Base-by-base conservation (phyloP, 2,888 invertebrate species). In the Laothoe populi region DNA sequence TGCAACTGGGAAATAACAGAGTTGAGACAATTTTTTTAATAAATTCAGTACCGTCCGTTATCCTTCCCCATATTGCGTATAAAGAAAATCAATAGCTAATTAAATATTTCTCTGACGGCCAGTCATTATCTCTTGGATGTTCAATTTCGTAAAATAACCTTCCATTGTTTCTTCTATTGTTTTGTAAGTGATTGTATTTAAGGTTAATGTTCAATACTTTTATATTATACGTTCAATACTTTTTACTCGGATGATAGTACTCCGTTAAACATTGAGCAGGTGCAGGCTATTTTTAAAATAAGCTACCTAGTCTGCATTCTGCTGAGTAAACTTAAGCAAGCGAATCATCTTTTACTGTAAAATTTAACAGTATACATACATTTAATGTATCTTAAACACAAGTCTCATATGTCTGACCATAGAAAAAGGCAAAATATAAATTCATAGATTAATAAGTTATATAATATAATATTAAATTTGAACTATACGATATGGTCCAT, bases 221-320 rank as follows among this genome's bases (percentile, higher is more conserved):
- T 40, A 40, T n/a, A 48, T 1, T 1, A 26, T 1, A 13, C 1
- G 5, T 10, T 23, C 7, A 31, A 31, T 5, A 8, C 31, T 23
- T 24, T 48, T n/a, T n/a, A 13, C 23, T 13, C 19, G n/a, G 38
- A 57, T 57, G 16, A 38, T 38, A 57, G 38, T 21, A 19, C 13
- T 31, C 5, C 1, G 5, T 38, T 57, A 10, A n/a, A 40, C 7
- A 42, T 5, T 5, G 23, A 35, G 35, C 53, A 53, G 53, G 35
- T 53, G 53, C 53, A 35, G 8, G 31, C 53, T 53, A 53, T 53
- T 53, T 53, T 19, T 35, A 53, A 26, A 26, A 49, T 8, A 53
- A 11, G 5, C 10, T 31, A 13, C 31, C 26, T 4, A 31, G 11
- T 11, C 31, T 35, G 4, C 19, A 3, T 31, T 19, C 31, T 11